A percentile compares a stretch with the other conserved stretches of the same genome.
phyloP scores from a whole-genome alignment of 2,113 vertebrate species.

The Platichthys stellatus region DNA sequence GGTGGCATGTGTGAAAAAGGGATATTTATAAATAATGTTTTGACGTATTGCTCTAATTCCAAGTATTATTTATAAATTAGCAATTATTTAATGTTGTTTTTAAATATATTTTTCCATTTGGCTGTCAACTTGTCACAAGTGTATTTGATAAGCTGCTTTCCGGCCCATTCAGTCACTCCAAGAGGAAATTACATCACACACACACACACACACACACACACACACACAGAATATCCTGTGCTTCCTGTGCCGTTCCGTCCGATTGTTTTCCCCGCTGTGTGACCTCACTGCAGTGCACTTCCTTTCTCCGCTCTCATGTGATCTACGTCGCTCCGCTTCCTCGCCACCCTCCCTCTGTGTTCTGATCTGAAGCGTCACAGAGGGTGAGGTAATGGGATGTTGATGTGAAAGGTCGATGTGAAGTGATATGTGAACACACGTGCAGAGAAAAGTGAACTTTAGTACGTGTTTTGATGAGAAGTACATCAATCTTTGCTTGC shows the following conservation, averaged over 20 bases:
- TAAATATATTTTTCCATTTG: constrained; percentile 10
- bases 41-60: neutral
- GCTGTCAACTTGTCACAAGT: constrained; percentile 19
- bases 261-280: constrained; percentile 67
- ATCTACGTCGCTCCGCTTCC: constrained; percentile 56
- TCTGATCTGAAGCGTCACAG: constrained; percentile 51
- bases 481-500: neutral
- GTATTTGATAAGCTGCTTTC: constrained; percentile 54
- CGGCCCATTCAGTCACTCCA: constrained; percentile 63
- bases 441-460: neutral
- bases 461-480: neutral
- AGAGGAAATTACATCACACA: constrained; percentile 71
- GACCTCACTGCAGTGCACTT: constrained; percentile 64
- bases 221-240: constrained; percentile 43
- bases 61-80: no score
- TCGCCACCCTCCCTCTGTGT: constrained; percentile 3
- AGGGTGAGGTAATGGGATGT: constrained; percentile 26
- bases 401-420: constrained; percentile 46
- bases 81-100: neutral
- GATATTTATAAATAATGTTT: neutral
- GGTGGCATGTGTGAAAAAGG: no score
- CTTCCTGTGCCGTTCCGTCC: constrained; percentile 76
- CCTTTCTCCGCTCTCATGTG: constrained; percentile 61
- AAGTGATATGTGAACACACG: constrained; percentile 15
- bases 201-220: constrained; percentile 29